Evolutionary conservation across 2,888 invertebrate species (phyloP), one percentile per base, ranked within the genome.

Genomic region (Ophion ellenae): DNA sequence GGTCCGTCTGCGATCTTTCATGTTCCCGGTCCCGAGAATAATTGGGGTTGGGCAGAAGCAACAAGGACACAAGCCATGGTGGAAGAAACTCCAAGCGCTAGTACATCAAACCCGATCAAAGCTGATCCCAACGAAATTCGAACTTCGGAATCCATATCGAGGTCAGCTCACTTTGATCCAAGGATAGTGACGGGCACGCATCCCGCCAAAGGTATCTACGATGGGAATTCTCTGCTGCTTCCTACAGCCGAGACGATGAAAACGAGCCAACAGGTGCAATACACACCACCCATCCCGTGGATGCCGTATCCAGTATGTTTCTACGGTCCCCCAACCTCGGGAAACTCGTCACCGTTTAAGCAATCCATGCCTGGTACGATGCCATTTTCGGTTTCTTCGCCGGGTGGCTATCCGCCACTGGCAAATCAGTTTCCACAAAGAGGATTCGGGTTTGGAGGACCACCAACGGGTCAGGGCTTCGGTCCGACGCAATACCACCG

Each of bases 261-360:
- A 86, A 90, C 92, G 7, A 90, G 90, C 73, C 92, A 93, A 73
- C 93, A 92, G 67, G 76, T 92, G 45, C 92, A 91, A 66, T 87
- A 90, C 14, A 90, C 89, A 0, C 90, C 92, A 2, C 88, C 90
- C 6, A 86, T 89, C 73, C 83, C 87, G 1, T 85, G 83, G 90
- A 86, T 90, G 81, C 88, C 90, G 0, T 90, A 92, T 78, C 91
- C 90, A 0, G 88, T 93, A 1, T 93, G 93, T 64, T 87, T 87
- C 59, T 87, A 84, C 53, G 83, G 78, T 28, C n/a, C 83, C 32
- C 79, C 86, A 17, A 71, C 76, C n/a, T 10, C 28, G 0, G 74
- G 47, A 28, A 6, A n/a, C 2, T 59, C 83, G 9, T n/a, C 73
- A 9, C 45, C 67, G 0, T 20, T 74, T 9, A 83, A 74, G 14